Percentiles rank a stretch among this genome's conserved stretches.
Conservation (phyloP, 2,888 invertebrate species). For the Caradrina clavipalpis region DNA sequence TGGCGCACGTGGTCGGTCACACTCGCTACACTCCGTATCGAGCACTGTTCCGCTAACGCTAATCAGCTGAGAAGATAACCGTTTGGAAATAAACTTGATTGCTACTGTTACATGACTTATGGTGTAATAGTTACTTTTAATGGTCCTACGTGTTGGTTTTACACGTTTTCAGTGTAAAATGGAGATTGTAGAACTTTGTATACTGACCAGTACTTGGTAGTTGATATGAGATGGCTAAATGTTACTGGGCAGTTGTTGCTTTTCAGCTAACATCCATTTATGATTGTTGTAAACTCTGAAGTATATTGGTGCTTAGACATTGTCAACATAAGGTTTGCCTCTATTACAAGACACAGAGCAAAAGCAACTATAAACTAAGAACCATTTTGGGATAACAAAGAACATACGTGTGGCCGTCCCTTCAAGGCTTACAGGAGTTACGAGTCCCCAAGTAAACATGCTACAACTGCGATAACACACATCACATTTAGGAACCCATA, state of each 20-base stretch:
- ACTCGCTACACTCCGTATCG: slow-evolving; percentile 24
- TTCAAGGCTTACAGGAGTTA: slow-evolving; percentile 33
- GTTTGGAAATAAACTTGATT: slow-evolving; percentile 39
- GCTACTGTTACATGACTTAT: slow-evolving; percentile 25
- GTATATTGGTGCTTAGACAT: background rate
- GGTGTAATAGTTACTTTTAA: slow-evolving; percentile 25
- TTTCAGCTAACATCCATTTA: background rate
- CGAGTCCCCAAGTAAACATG: slow-evolving; percentile 4
- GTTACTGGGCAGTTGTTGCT: background rate
- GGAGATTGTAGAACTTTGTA: background rate
- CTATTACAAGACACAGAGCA: background rate
- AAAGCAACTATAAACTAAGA: background rate
- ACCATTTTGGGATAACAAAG: background rate
- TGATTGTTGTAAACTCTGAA: background rate
- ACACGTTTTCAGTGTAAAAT: background rate
- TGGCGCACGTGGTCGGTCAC: slow-evolving; percentile 49
- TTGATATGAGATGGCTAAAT: background rate
- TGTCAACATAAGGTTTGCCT: background rate
- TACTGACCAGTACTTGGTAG: background rate
- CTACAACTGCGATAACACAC: background rate
- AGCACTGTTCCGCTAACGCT: slow-evolving; percentile 42
- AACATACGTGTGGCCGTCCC: slow-evolving; percentile 8
- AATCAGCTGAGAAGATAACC: slow-evolving; percentile 56
- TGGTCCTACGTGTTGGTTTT: slow-evolving; percentile 17
- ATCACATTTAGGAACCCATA: background rate